Percentiles rank a stretch among this genome's conserved stretches.
Evolutionary conservation across 2,797 vertebrate species (phyloP).

Genomic region (Mormyrops boulengeri): DNA sequence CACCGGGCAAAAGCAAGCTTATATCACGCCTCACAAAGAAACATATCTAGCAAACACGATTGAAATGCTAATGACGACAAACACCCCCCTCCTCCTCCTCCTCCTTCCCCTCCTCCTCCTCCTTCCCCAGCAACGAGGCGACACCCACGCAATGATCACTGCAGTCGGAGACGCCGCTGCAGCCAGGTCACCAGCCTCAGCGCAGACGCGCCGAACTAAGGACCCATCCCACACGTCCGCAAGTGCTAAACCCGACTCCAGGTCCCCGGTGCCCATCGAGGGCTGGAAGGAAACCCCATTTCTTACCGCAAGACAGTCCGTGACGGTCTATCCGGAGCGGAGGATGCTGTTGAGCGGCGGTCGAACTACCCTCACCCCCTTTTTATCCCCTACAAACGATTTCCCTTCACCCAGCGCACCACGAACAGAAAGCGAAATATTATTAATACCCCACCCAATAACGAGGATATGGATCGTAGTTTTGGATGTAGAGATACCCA

Average conservation of each 20-base stretch:
- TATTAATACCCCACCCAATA: neutral
- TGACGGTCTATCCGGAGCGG: neutral
- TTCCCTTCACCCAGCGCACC: neutral
- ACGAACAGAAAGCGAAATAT: neutral
- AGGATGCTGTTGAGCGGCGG: slow-evolving; percentile 18
- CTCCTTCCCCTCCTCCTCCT: neutral
- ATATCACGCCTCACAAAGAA: neutral
- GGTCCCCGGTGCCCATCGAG: neutral
- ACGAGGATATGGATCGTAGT: neutral
- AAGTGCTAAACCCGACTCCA: neutral
- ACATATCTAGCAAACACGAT: neutral
- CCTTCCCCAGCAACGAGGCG: neutral
- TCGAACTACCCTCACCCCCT: neutral
- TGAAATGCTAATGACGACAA: slow-evolving; percentile 2
- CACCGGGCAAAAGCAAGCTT: neutral
- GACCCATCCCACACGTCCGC: neutral
- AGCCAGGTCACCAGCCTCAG: slow-evolving; percentile 16
- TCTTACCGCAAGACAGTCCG: slow-evolving; percentile 9
- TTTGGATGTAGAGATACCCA: neutral
- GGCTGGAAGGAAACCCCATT: neutral
- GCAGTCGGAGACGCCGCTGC: slow-evolving; percentile 8
- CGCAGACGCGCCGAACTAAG: neutral
- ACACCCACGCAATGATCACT: slow-evolving; percentile 13
- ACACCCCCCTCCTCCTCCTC: neutral
- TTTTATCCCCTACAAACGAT: neutral